Evolutionary conservation across 23 tunicate species (phyloP).

Genomic region (Trididemnum miniatum): DNA sequence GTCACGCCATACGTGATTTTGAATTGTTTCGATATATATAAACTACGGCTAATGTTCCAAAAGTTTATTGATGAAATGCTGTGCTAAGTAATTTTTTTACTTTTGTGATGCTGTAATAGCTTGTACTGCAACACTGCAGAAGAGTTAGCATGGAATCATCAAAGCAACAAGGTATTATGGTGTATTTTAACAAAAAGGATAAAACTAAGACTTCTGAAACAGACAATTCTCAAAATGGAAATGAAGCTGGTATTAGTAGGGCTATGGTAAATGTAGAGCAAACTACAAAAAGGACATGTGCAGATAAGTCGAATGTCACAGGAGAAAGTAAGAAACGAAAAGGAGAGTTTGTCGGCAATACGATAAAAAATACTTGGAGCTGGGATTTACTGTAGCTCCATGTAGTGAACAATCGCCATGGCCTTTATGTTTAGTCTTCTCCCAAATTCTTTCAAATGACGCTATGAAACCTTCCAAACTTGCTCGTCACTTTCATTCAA

Average conservation of each 20-base stretch:
- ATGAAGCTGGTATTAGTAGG: not conserved
- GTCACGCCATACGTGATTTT: not conserved
- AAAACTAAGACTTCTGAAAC: not conserved
- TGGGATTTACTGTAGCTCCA: constrained; percentile 59
- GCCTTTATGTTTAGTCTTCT: constrained; percentile 52
- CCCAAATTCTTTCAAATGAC: constrained; percentile 38
- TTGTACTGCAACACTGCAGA: not conserved
- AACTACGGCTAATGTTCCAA: not conserved
- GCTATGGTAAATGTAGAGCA: constrained; percentile 7
- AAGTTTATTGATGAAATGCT: too few relatives aligned
- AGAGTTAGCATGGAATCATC: not conserved
- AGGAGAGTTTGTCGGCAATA: constrained; percentile 49
- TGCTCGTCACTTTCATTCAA: constrained; percentile 18
- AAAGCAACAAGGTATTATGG: constrained; percentile 15
- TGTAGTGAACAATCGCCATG: constrained; percentile 47
- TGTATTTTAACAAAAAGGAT: not conserved
- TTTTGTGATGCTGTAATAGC: not conserved
- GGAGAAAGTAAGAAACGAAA: constrained; percentile 25
- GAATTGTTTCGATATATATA: not conserved
- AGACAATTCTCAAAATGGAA: not conserved
- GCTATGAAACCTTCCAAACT: constrained; percentile 26
- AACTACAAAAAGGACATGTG: not conserved
- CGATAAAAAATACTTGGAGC: constrained; percentile 39
- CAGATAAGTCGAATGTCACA: constrained; percentile 12
- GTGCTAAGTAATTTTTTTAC: not conserved